Conservation (phyloP, 30 jellyfish, hydroid and myxozoan genomes). For the Catostylus mosaicus region DNA sequence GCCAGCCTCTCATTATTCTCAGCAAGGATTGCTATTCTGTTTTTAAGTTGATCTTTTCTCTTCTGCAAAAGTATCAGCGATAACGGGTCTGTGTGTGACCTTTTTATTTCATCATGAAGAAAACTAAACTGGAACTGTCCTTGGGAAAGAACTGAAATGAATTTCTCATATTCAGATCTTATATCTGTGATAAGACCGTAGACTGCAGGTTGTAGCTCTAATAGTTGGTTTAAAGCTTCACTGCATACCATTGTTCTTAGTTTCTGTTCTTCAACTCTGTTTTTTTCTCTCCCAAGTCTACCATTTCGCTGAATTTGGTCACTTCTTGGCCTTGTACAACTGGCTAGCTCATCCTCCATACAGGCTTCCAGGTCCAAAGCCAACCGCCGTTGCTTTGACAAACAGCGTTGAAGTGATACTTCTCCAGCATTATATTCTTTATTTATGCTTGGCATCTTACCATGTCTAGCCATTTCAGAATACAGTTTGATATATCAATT, state of each 20-base stretch:
- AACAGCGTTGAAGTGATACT: not conserved
- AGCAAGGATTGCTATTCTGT: slow-evolving; percentile 37
- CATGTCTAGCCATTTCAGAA: too few species aligned
- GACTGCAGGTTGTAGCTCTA: slow-evolving; percentile 18
- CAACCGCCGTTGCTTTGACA: not conserved
- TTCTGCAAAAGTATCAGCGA: slow-evolving; percentile 16
- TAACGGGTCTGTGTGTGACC: slow-evolving; percentile 33
- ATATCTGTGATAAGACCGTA: slow-evolving; percentile 27
- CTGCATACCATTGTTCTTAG: slow-evolving; percentile 33
- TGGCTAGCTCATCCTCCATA: not conserved
- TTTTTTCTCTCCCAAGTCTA: not conserved
- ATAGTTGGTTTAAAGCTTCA: slow-evolving; percentile 27
- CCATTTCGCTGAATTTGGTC: not conserved
- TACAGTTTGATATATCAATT: too few species aligned
- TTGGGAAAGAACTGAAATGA: slow-evolving; percentile 47
- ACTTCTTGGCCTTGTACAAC: not conserved
- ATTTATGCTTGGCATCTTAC: too few species aligned
- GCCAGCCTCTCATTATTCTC: slow-evolving; percentile 28
- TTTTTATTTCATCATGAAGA: slow-evolving; percentile 31
- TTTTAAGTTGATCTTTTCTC: slow-evolving; percentile 50
- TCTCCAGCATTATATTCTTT: not conserved
- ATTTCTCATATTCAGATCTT: slow-evolving; percentile 54
- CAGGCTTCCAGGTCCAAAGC: not conserved
- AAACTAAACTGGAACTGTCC: slow-evolving; percentile 53
- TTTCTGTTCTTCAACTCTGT: slow-evolving; percentile 7